Conservation (phyloP, 35 echinoderm and acorn worm genomes). For the Chiridota heheva region DNA sequence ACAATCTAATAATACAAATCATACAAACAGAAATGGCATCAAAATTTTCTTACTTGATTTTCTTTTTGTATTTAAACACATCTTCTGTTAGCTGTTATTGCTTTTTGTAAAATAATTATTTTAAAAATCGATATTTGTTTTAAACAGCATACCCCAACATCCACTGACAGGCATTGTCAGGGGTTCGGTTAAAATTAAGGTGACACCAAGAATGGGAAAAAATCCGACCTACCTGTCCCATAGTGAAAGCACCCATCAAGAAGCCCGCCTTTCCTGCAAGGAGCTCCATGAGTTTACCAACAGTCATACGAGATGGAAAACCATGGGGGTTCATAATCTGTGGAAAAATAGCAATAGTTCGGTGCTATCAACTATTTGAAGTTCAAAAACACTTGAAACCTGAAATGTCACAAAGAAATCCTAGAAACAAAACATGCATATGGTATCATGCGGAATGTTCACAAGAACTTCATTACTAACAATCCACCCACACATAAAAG, state of each 20-base stretch:
- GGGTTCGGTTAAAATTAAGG: neutral
- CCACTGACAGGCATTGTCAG: neutral
- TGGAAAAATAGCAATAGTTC: conserved; percentile 13
- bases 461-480: neutral
- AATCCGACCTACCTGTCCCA: conserved; percentile 81
- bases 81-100: no score
- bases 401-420: neutral
- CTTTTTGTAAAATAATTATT: no score
- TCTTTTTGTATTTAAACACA: no score
- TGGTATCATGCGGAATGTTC: neutral
- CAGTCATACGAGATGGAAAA: conserved; percentile 99
- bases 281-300: conserved; percentile 95
- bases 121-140: no score
- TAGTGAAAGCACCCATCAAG: conserved; percentile 94
- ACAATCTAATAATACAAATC: no score
- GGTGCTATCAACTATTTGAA: neutral
- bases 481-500: no score
- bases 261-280: conserved; percentile 97
- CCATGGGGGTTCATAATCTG: conserved; percentile 98
- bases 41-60: no score
- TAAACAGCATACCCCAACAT: no score
- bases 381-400: no score
- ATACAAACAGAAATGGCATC: no score
- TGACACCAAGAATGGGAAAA: neutral
- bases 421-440: neutral